Base-by-base conservation (phyloP, 2,113 vertebrate genomes). In the Nesospiza acunhae region DNA sequence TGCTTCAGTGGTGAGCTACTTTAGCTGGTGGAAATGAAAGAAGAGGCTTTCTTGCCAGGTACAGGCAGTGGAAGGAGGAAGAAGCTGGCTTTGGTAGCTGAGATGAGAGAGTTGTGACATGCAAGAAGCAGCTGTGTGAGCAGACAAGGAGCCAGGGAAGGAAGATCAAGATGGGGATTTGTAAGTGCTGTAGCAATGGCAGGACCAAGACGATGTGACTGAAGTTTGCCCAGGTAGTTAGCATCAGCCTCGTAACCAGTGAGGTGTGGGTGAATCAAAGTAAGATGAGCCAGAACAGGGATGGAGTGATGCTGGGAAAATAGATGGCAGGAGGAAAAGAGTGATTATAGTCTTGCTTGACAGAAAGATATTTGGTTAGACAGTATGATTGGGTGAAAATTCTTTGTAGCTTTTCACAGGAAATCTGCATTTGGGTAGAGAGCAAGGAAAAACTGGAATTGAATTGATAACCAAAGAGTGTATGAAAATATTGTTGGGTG, bases 21-120 rank as follows among this genome's bases (percentile, higher is more conserved):
- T 87, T 13, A 49, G 41, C 24, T 20, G 12, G 37, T 62, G 55
- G 28, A 63, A 81, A 13, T 42, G 24, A 20, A 16, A 64, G 59
- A 47, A 46, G 39, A 18, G 20, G 37, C 14, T 37, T 69, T 30
- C 6, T 41, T 67, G 23, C 39, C 22, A 7, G 12, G 12, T 37
- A n/a, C 12, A 15, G 15, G n/a, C 41, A 35, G 23, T 0, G 4
- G 11, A 24, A n/a, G 35, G n/a, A 87, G 19, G 47, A 62, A 39
- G n/a, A 77, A 70, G 14, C 14, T 33, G 58, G 15, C 58, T 67
- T 35, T 30, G 30, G 31, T 28, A 24, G 14, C 0, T 5, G 33
- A 59, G 20, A 15, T 0, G 0, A 31, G 26, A 44, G 27, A 28
- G 13, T 18, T 4, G 2, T 4, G 24, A 67, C 2, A 7, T 39